Percentiles rank a stretch among this genome's conserved stretches.
Evolutionary conservation across 2,797 vertebrate species (phyloP).

Genomic region (Limnodromus scolopaceus): DNA sequence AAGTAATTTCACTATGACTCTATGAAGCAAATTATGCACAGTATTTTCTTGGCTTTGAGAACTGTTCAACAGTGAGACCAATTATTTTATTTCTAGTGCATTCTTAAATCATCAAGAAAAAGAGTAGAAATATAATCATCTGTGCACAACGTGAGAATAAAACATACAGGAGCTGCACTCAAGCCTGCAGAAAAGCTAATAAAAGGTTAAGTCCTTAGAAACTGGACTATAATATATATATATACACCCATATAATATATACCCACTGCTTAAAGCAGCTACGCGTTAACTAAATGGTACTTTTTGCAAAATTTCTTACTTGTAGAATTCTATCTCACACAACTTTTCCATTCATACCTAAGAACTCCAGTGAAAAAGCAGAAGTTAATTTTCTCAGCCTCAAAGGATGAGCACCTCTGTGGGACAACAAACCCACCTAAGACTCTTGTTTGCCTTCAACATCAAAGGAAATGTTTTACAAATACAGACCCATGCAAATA

Average conservation of each 20-base stretch:
- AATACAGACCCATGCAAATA: not conserved
- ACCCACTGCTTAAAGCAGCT: not conserved
- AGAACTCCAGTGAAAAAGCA: not conserved
- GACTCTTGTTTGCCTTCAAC: not conserved
- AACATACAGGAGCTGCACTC: not conserved
- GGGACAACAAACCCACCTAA: not conserved
- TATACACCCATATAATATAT: no score
- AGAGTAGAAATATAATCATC: not conserved
- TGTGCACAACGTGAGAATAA: not conserved
- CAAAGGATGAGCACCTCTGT: not conserved
- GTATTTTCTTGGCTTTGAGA: conserved; percentile 37
- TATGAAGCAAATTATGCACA: not conserved
- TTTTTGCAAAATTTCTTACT: not conserved
- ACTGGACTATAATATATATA: not conserved
- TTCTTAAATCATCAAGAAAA: conserved; percentile 13
- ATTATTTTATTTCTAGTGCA: conserved; percentile 9
- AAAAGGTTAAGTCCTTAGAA: not conserved
- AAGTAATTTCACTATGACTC: not conserved
- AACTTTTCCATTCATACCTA: not conserved
- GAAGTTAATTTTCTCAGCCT: not conserved
- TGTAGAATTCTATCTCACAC: not conserved
- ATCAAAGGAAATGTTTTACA: not conserved
- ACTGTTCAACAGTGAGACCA: not conserved
- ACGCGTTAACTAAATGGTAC: not conserved
- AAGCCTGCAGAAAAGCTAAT: not conserved